Base-by-base conservation (phyloP, 1,140 invertebrate species). In the Trissolcus basalis region DNA sequence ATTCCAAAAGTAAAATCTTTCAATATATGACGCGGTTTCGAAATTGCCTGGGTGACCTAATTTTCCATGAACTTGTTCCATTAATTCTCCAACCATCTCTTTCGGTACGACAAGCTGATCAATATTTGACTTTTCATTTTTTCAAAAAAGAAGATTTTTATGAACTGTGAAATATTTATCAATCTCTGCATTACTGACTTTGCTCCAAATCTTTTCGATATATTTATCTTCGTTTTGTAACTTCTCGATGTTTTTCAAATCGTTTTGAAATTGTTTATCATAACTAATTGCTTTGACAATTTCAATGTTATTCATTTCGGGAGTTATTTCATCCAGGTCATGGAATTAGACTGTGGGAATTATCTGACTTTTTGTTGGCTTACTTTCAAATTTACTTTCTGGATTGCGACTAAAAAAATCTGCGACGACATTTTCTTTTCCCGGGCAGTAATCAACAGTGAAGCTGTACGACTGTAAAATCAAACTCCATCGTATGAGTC, bases 401-500 rank as follows among this genome's bases (percentile, higher is more conserved):
- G 47, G 45, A 49, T 59, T 44, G 7, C 48, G n/a, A 44, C 65
- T 69, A 45, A 53, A 35, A 69, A 51, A 51, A 50, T n/a, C 48
- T 1, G 48, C 27, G 0, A 69, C 16, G 1, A 53, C 33, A 14
- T 69, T 69, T 8, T 69, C 55, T 15, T 14, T 36, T 7, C 54
- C 65, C 10, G 14, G 13, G 39, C 54, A 59, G 16, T 51, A 64
- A 16, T 64, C 39, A 12, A 72, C 41, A 0, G 7, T 39, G 9
- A 64, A 72, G 1, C 12, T 14, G 51, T 64, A 72, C 19, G 54
- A 44, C 48, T 64, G 69, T 4, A 64, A 36, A 32, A 39, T 43
- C 2, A 72, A 35, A 12, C 8, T 39, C 65, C 73, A 70, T 36
- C 73, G 33, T 12, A 61, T 59, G 1, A 65, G 19, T 32, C 54